Conservation (phyloP, 2,113 vertebrate species). For the Nycticryphes semicollaris region DNA sequence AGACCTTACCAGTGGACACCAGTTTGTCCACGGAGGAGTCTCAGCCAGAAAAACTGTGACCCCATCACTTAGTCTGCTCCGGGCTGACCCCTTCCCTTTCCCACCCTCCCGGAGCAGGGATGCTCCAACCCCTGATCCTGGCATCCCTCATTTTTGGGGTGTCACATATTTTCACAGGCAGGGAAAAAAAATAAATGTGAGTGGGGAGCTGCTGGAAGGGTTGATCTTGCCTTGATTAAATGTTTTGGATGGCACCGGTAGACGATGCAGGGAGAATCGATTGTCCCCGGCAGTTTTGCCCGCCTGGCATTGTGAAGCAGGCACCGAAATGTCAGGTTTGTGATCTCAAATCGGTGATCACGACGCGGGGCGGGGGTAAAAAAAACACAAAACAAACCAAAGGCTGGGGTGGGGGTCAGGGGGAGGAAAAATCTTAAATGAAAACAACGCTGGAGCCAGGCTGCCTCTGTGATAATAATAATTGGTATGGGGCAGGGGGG, state of each 20-base stretch:
- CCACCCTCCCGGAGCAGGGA: not conserved
- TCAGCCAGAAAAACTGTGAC: fast-evolving
- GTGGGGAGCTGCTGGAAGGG: conserved; percentile 36
- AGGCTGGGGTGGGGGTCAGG: not conserved
- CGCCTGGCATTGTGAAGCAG: conserved; percentile 78
- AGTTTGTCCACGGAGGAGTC: fast-evolving
- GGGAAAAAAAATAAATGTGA: not conserved
- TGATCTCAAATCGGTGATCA: conserved; percentile 76
- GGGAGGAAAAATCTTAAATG: conserved; percentile 49
- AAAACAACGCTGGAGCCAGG: conserved; percentile 64
- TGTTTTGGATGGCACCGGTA: conserved; percentile 74
- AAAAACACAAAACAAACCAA: not conserved
- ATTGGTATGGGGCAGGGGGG: conserved; percentile 53
- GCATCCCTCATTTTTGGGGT: not conserved
- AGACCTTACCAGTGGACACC: not conserved
- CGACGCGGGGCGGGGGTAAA: not conserved
- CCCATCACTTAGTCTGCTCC: fast-evolving
- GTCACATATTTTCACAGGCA: conserved; percentile 37
- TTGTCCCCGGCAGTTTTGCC: conserved; percentile 76
- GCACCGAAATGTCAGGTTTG: conserved; percentile 85
- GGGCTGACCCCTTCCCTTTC: not conserved
- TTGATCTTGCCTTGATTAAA: conserved; percentile 74
- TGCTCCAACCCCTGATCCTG: not conserved
- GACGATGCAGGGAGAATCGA: conserved; percentile 83
- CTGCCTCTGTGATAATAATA: conserved; percentile 61